These are phyloP conservation scores for Popillia japonica DNA, from an alignment of 1,140 invertebrate genomes.

Conservation along the genomic window DNA sequence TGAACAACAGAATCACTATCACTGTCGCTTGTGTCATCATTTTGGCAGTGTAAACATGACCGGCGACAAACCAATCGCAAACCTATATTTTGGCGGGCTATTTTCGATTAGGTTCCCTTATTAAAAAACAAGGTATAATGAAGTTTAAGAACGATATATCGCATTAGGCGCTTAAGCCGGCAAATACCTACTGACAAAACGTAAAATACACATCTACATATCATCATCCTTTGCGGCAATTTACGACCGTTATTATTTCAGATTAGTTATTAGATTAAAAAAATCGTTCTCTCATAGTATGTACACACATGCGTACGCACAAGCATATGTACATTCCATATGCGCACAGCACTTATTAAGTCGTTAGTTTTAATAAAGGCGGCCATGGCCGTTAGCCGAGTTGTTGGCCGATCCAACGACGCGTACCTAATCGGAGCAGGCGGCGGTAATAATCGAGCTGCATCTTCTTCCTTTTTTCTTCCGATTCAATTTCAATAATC, in stretches of 20 bases:
- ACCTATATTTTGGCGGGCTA: no score
- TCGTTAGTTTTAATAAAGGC: conserved; percentile 15
- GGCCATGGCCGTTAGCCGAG: background rate
- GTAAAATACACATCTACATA: background rate
- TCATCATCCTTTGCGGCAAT: background rate
- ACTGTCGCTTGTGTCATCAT: no score
- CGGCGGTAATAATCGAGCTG: conserved; percentile 1
- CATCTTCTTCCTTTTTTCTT: background rate
- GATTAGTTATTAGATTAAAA: conserved; percentile 2
- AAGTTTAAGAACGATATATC: no score
- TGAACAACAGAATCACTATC: no score
- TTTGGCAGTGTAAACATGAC: no score
- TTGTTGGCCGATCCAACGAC: conserved; percentile 9
- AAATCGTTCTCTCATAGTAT: background rate
- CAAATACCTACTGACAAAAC: no score
- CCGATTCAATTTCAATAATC: conserved; percentile 15
- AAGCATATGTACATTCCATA: background rate
- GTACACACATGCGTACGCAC: background rate
- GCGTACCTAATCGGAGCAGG: conserved; percentile 8
- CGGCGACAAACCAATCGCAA: no score
- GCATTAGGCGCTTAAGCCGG: no score
- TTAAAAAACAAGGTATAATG: no score
- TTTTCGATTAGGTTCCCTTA: no score
- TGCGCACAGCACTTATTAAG: background rate
- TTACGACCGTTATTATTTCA: background rate